These are phyloP conservation scores for Notamacropus eugenii DNA, from an alignment of 2,797 vertebrate genomes.

Conservation along the genomic window DNA sequence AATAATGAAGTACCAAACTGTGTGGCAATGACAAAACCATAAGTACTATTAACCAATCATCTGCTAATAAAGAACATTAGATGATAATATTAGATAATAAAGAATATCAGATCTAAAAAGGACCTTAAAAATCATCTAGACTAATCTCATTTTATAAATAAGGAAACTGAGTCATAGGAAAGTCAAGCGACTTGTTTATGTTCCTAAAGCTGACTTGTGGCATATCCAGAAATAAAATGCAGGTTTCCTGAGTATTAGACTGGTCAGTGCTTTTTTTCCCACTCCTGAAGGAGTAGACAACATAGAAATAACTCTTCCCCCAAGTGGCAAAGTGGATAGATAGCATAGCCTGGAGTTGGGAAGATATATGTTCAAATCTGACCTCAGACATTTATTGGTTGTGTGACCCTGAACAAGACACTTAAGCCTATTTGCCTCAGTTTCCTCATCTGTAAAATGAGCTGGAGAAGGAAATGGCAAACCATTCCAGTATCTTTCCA, in stretches of 20 bases:
- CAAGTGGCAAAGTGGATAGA: background rate
- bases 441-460: background rate
- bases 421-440: background rate
- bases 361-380: background rate
- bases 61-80: background rate
- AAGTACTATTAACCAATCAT: background rate
- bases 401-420: background rate
- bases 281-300: background rate
- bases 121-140: background rate
- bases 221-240: background rate
- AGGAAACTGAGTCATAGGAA: background rate
- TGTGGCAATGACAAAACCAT: background rate
- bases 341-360: background rate
- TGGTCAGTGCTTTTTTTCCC: background rate
- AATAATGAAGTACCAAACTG: background rate
- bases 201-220: background rate
- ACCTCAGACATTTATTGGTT: background rate
- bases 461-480: background rate
- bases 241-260: background rate
- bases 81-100: background rate
- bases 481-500: background rate
- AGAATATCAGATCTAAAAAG: background rate
- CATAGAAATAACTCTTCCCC: background rate
- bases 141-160: background rate
- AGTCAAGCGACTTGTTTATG: background rate